Evolutionary conservation across 2,888 invertebrate species (phyloP), one percentile per base, ranked within the genome.

Genomic region (Choreutis nemorana): DNA sequence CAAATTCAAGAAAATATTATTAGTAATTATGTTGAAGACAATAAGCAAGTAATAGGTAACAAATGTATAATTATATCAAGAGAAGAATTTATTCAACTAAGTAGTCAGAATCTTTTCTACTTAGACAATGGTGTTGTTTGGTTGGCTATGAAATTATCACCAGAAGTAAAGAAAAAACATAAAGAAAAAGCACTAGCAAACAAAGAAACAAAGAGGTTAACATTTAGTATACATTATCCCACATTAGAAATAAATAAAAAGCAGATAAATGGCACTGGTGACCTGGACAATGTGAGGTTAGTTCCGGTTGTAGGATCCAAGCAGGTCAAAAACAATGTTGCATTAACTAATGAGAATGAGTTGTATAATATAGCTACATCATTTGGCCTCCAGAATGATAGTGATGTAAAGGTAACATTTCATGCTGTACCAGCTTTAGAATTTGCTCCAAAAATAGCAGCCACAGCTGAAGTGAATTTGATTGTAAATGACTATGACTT

Each of bases 51-150:
- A 29, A 34, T 66, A 21, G 34, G 52, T 26, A 59, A 66, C 37
- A 78, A 75, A 54, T 73, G 70, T 42, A 44, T 77, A 23, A 44
- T 75, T 13, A 57, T 78, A 33, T 60, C 75, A 5, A 63, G 59
- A 44, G 62, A 72, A 33, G 57, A 61, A 28, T 79, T 61, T 43
- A 55, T 68, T 31, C 64, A 75, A 35, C 45, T 79, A 12, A 60
- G 66, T 38, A 55, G 65, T 39, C 70, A 75, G 44, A 80, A 80
- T 40, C 54, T 79, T 34, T 79, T 77, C 40, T 80, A 77, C 37
- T 41, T 64, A 35, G 79, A 80, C 40, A 66, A 68, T 46, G 71
- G 66, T 28, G 54, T 75, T 4, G 41, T 80, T 12, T 80, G 80
- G 80, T 48, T 77, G 8, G 55, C 58, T 14, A 34, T 73, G 36